Evolutionary conservation across 2,797 vertebrate species (phyloP).

Genomic region (Galago senegalensis): DNA sequence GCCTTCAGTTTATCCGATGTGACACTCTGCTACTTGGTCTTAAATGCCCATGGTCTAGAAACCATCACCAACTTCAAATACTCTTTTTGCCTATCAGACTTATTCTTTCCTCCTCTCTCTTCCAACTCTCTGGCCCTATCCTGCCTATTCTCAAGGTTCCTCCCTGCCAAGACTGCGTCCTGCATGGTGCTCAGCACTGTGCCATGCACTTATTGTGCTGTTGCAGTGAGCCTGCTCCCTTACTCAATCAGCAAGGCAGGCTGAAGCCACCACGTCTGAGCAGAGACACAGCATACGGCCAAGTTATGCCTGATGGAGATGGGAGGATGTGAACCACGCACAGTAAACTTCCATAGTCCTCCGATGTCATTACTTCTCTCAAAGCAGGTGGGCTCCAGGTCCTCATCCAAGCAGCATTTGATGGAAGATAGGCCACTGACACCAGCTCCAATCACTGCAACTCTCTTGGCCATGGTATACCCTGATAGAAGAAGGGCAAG

Average conservation of each 20-base stretch:
- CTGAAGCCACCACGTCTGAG: background rate
- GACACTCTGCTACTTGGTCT: background rate
- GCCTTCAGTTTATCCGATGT: background rate
- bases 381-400: constrained; percentile 93
- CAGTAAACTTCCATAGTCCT: constrained; percentile 93
- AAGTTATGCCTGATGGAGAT: background rate
- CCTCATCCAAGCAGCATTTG: constrained; percentile 94
- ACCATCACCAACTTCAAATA: background rate
- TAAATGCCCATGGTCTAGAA: background rate
- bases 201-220: too few species aligned
- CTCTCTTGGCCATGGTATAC: constrained; percentile 87
- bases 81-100: background rate
- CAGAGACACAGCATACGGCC: background rate
- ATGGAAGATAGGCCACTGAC: constrained; percentile 90
- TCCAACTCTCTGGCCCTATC: background rate
- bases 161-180: background rate
- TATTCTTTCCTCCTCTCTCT: background rate
- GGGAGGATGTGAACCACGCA: constrained; percentile 65
- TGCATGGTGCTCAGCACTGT: too few species aligned
- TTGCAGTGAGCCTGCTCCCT: background rate
- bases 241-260: background rate
- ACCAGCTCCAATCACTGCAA: constrained; percentile 93
- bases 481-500: background rate
- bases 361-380: constrained; percentile 92
- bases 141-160: background rate